A percentile compares a stretch with the other conserved stretches of the same genome.
phyloP scores from a whole-genome alignment of 2,113 vertebrate genomes.

The Rhegmatorhina hoffmannsi region DNA sequence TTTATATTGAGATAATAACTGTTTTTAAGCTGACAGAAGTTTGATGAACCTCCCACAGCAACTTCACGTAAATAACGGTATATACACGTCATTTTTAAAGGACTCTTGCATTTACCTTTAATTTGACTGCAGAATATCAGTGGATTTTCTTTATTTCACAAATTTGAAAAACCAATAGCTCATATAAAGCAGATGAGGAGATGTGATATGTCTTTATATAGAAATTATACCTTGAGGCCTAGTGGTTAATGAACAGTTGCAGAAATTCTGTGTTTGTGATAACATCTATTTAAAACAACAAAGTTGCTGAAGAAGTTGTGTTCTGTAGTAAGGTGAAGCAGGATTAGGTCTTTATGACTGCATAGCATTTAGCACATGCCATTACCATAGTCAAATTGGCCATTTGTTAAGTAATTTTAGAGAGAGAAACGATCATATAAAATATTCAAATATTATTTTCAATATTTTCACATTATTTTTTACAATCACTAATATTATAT shows the following conservation, averaged over 20 bases:
- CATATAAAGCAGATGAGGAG: background rate
- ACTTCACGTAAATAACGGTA: background rate
- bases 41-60: slow-evolving; percentile 12
- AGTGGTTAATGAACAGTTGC: slow-evolving; percentile 28
- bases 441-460: background rate
- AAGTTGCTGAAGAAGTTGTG: background rate
- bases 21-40: background rate
- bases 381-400: background rate
- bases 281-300: background rate
- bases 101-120: background rate
- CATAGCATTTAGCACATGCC: background rate
- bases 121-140: background rate
- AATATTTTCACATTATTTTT: background rate
- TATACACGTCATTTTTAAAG: slow-evolving; percentile 18
- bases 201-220: slow-evolving; percentile 12
- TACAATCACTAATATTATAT: background rate
- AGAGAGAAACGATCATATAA: background rate
- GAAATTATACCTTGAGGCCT: background rate
- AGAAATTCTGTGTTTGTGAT: background rate
- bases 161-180: slow-evolving; percentile 21
- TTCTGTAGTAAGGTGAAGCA: background rate
- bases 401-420: background rate
- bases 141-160: slow-evolving; percentile 39
- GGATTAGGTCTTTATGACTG: background rate
- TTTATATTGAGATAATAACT: background rate